Evolutionary conservation across 64 coral and sea anemone species (phyloP).

Genomic region (Montipora sp.): DNA sequence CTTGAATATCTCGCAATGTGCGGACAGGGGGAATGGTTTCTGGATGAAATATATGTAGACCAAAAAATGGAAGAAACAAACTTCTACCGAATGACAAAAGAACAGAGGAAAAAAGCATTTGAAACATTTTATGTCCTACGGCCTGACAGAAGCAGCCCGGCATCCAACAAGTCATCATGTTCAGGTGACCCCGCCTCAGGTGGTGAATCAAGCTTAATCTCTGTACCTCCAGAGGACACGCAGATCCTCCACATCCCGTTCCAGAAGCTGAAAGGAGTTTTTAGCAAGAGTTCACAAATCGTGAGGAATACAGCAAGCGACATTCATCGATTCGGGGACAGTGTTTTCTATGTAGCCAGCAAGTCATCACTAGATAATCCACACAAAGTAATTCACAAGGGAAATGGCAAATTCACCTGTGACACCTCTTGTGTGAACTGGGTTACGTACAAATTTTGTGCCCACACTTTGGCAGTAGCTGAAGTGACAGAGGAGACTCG

Average conservation of each 20-base stretch:
- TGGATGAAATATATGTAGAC: background rate
- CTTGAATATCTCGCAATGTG: background rate
- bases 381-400: background rate
- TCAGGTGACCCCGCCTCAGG: background rate
- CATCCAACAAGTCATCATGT: background rate
- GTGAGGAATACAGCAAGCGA: background rate
- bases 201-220: no score
- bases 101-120: background rate
- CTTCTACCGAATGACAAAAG: background rate
- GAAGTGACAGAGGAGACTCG: no score
- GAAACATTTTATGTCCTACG: background rate
- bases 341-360: background rate
- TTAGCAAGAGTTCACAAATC: background rate
- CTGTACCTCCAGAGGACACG: background rate
- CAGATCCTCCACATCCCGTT: background rate
- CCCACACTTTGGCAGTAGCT: no score
- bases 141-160: background rate
- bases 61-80: background rate
- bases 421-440: no score
- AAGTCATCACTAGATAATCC: background rate
- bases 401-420: background rate
- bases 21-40: background rate
- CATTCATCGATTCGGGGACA: background rate
- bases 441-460: no score
- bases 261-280: background rate